Evolutionary conservation across 2,113 vertebrate genomes (phyloP), one percentile per base, ranked within the genome.

Genomic region (Xiphorhynchus elegans): DNA sequence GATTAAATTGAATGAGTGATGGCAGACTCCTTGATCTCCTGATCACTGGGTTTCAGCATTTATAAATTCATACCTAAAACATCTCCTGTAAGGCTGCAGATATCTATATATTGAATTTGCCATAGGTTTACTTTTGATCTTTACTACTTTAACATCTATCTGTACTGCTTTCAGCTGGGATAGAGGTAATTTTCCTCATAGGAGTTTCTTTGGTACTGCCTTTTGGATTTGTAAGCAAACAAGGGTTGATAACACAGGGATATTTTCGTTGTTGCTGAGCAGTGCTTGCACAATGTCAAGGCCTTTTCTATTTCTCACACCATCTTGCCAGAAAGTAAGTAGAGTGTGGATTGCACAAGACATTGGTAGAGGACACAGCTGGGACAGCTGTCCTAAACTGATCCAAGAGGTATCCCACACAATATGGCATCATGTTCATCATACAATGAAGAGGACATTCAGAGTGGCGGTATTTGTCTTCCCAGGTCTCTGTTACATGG

Each of bases 241-340:
- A 4, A 66, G 13, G 4, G 4, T 40, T 33, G 29, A 29, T 42
- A 72, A n/a, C 6, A n/a, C 6, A 35, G 23, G 9, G 5, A 10
- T 39, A 28, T 53, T 59, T 68, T 23, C 3, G 1, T 29, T 64
- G 11, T 2, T 49, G 26, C 2, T 68, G 42, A 63, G 14, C 8
- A 31, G 49, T 13, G 6, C 10, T 73, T 50, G 5, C 17, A 17
- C n/a, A 68, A 2, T 1, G 0, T 47, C 53, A 66, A 66, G 16
- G 44, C 2, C 19, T 84, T 84, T 76, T 47, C 33, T 26, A 21
- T 46, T 76, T 56, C 67, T 83, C 37, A 31, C 1, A 3, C 4
- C 7, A 8, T 11, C 9, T 1, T 0, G 0, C 4, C 47, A 67
- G 29, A 4, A 7, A 72, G 13, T 10, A 5, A 18, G 13, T 42